Base-by-base conservation (phyloP, 2,888 invertebrate genomes). In the Agonopterix subpropinquella region DNA sequence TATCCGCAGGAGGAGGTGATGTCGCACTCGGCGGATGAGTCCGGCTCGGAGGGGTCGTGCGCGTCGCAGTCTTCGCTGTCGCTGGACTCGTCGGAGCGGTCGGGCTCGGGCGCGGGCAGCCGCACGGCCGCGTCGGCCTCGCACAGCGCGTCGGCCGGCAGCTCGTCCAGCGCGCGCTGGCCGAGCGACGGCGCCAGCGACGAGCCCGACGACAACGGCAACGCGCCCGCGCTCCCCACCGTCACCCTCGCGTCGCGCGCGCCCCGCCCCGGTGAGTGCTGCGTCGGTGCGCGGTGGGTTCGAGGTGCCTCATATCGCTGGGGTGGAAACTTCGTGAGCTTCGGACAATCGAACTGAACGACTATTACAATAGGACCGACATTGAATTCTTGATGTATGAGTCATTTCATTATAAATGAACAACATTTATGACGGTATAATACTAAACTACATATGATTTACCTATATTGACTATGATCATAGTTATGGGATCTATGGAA, bases 21-120 rank as follows among this genome's bases (percentile, higher is more conserved):
- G 65, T 64, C 65, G 59, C 70, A 65, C 61, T 72, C 67, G 50
- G 60, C 56, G 36, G 68, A 65, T 60, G 60, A 55, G 45, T 56
- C 59, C 61, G 54, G 62, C 53, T 45, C 61, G 47, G 58, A 47
- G 43, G 67, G 62, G 47, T 68, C 72, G 44, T 62, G 61, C 49
- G 65, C 64, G 15, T 71, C 75, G 57, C 68, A 66, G 58, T 73
- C 77, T 47, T 52, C 51, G 43, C 52, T 52, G 48, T 57, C 58
- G 36, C 49, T 47, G 37, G 53, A 49, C n/a, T 48, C 51, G 37
- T 36, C 47, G 11, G 45, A 44, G 36, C 37, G 37, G 37, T 9
- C 8, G 37, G 9, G 9, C 8, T 53, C 52, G 39, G 53, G 9
- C 8, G 52, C 52, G 39, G 53, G 8, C 18, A 18, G 18, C 44